Percentiles rank a stretch among this genome's conserved stretches.
These are phyloP conservation scores for Otis tarda DNA, from an alignment of 2,113 vertebrate genomes.

Conservation along the genomic window DNA sequence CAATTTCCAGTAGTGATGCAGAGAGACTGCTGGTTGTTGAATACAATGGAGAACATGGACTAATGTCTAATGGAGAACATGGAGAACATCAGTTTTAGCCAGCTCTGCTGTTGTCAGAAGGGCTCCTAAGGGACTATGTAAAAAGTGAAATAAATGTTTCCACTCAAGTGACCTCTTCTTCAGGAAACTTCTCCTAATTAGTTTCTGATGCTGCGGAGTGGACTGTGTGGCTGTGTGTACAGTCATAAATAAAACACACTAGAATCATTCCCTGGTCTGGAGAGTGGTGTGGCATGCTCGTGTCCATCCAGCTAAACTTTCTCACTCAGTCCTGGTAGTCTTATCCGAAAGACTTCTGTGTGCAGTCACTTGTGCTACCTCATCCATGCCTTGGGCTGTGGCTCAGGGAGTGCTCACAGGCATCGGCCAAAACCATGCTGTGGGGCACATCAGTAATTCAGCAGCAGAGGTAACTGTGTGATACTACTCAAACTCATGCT, in stretches of 20 bases:
- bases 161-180: neutral
- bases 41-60: neutral
- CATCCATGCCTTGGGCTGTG: neutral
- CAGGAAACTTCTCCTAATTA: neutral
- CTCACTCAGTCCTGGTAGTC: neutral
- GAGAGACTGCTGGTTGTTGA: neutral
- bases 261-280: neutral
- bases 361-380: neutral
- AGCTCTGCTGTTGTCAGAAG: neutral
- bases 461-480: neutral
- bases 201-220: neutral
- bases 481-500: neutral
- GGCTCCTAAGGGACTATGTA: neutral
- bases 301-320: neutral
- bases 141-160: neutral
- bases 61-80: neutral
- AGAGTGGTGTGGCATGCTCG: accelerated
- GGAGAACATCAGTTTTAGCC: neutral
- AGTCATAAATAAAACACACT: neutral
- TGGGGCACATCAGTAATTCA: neutral
- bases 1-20: neutral
- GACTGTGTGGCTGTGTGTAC: neutral
- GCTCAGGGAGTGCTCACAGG: neutral
- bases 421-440: accelerated
- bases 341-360: neutral